phyloP scores from a whole-genome alignment of 2,888 invertebrate species.

The Cheilosia grossa region DNA sequence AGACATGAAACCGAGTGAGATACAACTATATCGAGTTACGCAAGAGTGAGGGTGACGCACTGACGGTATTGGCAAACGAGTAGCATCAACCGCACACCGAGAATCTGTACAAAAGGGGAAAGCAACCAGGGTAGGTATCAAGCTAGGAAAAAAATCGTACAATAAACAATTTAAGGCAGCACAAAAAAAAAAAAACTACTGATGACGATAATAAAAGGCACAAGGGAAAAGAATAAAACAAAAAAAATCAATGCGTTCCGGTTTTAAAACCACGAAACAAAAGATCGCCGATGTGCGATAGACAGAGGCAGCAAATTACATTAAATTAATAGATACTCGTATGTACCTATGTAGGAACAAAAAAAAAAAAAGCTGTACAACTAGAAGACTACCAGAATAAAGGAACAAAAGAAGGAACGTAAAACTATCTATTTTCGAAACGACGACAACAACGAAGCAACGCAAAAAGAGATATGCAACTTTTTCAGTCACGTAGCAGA shows the following conservation, averaged over 20 bases:
- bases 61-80: constrained; percentile 51
- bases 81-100: constrained; percentile 32
- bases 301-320: constrained; percentile 45
- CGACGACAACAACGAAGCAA: constrained; percentile 37
- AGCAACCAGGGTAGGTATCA: constrained; percentile 4
- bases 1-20: constrained; percentile 72
- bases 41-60: constrained; percentile 49
- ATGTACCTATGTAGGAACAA: constrained; percentile 10
- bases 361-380: constrained; percentile 33
- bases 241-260: constrained; percentile 77
- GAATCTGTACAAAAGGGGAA: constrained; percentile 6
- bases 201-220: constrained; percentile 70
- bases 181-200: constrained; percentile 17
- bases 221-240: constrained; percentile 67
- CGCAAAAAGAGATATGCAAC: constrained; percentile 63
- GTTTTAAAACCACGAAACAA: constrained; percentile 71
- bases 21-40: constrained; percentile 22
- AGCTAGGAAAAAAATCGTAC: constrained; percentile 20
- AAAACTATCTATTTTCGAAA: constrained; percentile 68
- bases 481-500: constrained; percentile 72
- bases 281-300: constrained; percentile 32
- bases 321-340: constrained; percentile 45
- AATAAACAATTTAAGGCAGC: constrained; percentile 58
- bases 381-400: neutral
- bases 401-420: constrained; percentile 47